Percentiles rank a stretch among this genome's conserved stretches.
Evolutionary conservation across 2,888 invertebrate genomes (phyloP).

Genomic region (Apamea epomidion): DNA sequence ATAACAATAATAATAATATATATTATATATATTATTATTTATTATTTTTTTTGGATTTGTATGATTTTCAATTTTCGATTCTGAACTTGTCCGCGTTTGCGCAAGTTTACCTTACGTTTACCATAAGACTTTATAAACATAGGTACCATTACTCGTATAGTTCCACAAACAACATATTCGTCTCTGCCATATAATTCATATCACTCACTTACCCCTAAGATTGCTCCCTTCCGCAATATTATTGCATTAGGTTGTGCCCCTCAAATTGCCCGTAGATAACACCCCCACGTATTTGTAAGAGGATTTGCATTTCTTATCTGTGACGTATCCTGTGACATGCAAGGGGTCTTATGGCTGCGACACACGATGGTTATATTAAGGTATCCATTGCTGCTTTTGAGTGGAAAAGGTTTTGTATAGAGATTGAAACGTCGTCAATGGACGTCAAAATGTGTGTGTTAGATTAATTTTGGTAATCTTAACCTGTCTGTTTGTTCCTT

Average conservation of each 20-base stretch:
- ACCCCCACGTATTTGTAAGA: constrained; percentile 74
- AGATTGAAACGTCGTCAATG: not conserved
- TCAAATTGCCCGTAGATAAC: constrained; percentile 79
- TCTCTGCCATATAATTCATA: constrained; percentile 69
- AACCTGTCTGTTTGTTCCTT: constrained; percentile 40
- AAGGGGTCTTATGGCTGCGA: constrained; percentile 56
- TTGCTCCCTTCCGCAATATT: constrained; percentile 77
- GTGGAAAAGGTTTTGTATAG: not conserved
- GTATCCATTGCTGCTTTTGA: constrained; percentile 16
- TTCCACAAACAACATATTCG: constrained; percentile 47
- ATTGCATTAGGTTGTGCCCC: constrained; percentile 75
- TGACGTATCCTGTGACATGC: constrained; percentile 70
- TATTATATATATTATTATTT: no score
- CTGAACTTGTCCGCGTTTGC: not conserved
- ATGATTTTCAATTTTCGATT: not conserved
- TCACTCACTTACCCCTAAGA: constrained; percentile 68
- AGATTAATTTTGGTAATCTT: constrained; percentile 47
- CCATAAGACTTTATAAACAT: no score
- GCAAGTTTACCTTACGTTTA: not conserved
- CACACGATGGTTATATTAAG: constrained; percentile 25
- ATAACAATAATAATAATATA: no score
- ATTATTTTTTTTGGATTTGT: not conserved
- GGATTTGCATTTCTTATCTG: constrained; percentile 79
- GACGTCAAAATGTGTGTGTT: not conserved
- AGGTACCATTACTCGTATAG: constrained; percentile 9